Percentiles rank a stretch among this genome's conserved stretches.
Conservation (phyloP, 2,888 invertebrate genomes). For the Leucophenga montana region DNA sequence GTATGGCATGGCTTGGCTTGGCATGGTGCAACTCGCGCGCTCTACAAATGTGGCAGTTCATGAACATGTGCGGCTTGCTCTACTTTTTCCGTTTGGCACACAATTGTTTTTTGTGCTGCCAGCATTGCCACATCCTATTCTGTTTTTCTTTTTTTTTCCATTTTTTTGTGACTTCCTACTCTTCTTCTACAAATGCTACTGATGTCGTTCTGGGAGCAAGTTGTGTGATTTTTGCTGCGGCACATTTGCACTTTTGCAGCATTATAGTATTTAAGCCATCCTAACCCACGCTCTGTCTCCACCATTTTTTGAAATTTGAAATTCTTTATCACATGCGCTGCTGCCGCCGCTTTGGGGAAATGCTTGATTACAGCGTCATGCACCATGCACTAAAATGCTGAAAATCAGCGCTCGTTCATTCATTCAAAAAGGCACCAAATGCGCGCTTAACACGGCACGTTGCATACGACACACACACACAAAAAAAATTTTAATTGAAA, state of each 20-base stretch:
- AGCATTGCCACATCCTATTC: neutral
- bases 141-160: neutral
- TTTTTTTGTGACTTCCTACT: neutral
- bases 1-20: neutral
- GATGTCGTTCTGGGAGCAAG: constrained; percentile 8
- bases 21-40: neutral
- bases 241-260: constrained; percentile 24
- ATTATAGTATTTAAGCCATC: constrained; percentile 8
- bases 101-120: constrained; percentile 1
- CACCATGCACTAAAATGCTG: no score
- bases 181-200: neutral
- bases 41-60: constrained; percentile 9
- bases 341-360: no score
- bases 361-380: no score
- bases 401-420: no score
- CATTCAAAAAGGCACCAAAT: no score
- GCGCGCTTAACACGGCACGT: no score
- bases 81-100: constrained; percentile 4
- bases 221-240: constrained; percentile 12
- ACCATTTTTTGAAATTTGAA: neutral
- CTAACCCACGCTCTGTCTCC: neutral
- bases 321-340: no score
- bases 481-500: constrained; percentile 16
- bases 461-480: neutral
- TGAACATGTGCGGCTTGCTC: constrained; percentile 25